Conservation (phyloP, 2,888 invertebrate species). For the Notodonta dromedarius region DNA sequence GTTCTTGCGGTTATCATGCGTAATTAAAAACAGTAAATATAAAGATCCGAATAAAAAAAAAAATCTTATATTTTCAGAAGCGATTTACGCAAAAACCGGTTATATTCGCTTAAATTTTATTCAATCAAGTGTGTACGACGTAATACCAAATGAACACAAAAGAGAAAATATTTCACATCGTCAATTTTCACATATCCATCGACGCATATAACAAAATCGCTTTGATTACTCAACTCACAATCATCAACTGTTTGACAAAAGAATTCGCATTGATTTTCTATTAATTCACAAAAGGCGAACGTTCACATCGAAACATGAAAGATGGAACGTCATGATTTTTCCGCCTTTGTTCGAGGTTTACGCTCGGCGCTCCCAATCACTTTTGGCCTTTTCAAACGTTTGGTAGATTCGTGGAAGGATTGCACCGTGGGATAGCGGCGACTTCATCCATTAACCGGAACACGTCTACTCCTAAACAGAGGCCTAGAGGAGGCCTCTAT, state of each 20-base stretch:
- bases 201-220: conserved; percentile 13
- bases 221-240: conserved; percentile 39
- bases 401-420: too few relatives aligned
- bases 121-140: too few relatives aligned
- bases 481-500: too few relatives aligned
- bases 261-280: conserved; percentile 49
- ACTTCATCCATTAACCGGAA: too few relatives aligned
- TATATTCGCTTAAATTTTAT: too few relatives aligned
- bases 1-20: too few relatives aligned
- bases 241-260: conserved; percentile 34
- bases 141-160: background rate
- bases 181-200: background rate
- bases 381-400: background rate
- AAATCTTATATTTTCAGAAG: too few relatives aligned
- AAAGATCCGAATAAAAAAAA: too few relatives aligned
- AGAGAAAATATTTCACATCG: background rate
- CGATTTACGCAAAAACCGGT: too few relatives aligned
- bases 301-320: conserved; percentile 42
- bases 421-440: too few relatives aligned
- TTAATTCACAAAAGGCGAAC: conserved; percentile 49
- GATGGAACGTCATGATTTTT: conserved; percentile 48
- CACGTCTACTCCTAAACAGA: too few relatives aligned
- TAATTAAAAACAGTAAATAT: too few relatives aligned
- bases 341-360: conserved; percentile 32
- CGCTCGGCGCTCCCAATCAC: conserved; percentile 32